Evolutionary conservation across 2,797 vertebrate species (phyloP), one percentile per base, ranked within the genome.

Genomic region (Falco cherrug): DNA sequence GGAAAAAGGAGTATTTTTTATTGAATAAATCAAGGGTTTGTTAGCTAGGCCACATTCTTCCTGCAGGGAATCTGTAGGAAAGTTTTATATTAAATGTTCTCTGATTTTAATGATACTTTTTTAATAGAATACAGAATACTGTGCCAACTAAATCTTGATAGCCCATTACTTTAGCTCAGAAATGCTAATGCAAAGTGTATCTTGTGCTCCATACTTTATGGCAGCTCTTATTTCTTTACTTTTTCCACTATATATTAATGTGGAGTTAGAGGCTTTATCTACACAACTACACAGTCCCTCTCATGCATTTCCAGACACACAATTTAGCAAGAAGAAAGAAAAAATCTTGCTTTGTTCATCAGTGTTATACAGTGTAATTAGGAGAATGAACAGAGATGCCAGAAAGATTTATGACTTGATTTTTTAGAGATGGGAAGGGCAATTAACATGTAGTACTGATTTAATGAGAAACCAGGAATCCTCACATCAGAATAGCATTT

Each of bases 11-110:
- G 16, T 65, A 31, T 54, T 39, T 80, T 86, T 59, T 75, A 75
- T 61, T 64, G 60, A 90, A 79, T 43, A 95, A 89, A 90, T 79
- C 86, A 88, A 94, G 86, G 64, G 54, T 91, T 92, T 93, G 68
- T 89, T 89, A 94, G 90, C 68, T 83, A 96, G 89, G 90, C 81
- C 90, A 87, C 61, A 50, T 87, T 88, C 89, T 89, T 96, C 65
- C 93, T 95, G 80, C 73, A 88, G 83, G 83, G 73, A 95, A 93
- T 94, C 76, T 0, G 1, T 67, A 89, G 26, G 78, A 90, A 95
- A 71, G 33, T 71, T 90, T 95, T 80, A 80, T 85, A 90, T 65
- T 96, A 85, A 87, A 73, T 43, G 50, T 79, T 85, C 69, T 89
- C 75, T 89, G 54, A 76, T 83, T 45, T 75, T 85, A 93, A 91